Conservation (phyloP, 2,797 vertebrate species). For the Protonibea diacanthus region DNA sequence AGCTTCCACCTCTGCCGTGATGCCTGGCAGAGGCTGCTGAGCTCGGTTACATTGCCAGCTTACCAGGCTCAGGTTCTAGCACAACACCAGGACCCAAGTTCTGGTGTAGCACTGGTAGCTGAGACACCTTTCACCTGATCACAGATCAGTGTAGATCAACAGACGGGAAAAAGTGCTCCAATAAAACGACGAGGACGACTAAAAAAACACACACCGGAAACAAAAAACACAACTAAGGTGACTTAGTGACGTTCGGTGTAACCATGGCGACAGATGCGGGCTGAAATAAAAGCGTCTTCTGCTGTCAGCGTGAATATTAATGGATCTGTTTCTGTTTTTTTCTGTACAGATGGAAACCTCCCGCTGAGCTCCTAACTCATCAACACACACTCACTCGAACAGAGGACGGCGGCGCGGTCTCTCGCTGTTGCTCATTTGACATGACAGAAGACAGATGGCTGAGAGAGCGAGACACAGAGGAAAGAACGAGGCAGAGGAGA, state of each 20-base stretch:
- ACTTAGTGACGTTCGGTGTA: background rate
- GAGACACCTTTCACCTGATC: no score
- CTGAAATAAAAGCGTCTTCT: conserved; percentile 25
- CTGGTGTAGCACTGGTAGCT: no score
- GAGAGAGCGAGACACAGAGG: conserved; percentile 24
- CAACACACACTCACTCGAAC: background rate
- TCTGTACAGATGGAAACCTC: conserved; percentile 50
- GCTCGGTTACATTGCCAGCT: no score
- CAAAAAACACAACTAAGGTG: background rate
- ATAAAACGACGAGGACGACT: background rate
- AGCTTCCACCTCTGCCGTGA: no score
- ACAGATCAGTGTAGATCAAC: no score
- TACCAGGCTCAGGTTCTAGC: no score
- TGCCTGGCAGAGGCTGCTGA: no score
- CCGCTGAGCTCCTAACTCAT: conserved; percentile 38
- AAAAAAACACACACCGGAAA: background rate
- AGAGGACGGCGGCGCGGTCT: conserved; percentile 27
- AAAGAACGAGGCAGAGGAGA: background rate
- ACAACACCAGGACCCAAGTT: no score
- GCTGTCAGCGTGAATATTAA: conserved; percentile 55
- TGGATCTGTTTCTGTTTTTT: conserved; percentile 30
- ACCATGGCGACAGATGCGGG: conserved; percentile 44
- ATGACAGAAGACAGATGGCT: conserved; percentile 70
- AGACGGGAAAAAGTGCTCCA: no score
- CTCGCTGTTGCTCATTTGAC: conserved; percentile 63